phyloP scores from a whole-genome alignment of 2,797 vertebrate species.

The Syngnathus acus region DNA sequence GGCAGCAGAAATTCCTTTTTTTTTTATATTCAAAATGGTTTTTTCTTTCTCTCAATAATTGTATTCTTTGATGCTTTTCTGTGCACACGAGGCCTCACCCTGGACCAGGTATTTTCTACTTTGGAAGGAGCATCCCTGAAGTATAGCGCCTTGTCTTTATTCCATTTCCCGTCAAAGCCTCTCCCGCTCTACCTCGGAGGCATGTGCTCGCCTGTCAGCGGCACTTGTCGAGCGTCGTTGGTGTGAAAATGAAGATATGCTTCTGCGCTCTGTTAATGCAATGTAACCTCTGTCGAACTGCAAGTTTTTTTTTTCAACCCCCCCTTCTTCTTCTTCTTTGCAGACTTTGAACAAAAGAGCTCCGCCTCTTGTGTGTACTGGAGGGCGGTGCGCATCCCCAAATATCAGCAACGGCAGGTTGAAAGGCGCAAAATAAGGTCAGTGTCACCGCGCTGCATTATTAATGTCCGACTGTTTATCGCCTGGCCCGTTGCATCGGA shows the following conservation, averaged over 20 bases:
- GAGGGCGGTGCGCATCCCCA: constrained; percentile 66
- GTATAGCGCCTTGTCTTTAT: constrained; percentile 42
- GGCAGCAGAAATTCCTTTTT: no score
- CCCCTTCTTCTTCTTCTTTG: constrained; percentile 29
- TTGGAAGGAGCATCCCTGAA: constrained; percentile 30
- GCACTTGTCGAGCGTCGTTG: constrained; percentile 58
- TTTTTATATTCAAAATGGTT: background rate
- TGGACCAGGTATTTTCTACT: constrained; percentile 16
- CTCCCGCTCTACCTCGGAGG: constrained; percentile 66
- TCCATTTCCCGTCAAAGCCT: constrained; percentile 52
- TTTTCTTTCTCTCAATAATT: background rate
- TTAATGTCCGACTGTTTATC: constrained; percentile 73
- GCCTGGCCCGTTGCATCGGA: constrained; percentile 67
- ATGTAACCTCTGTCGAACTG: constrained; percentile 69
- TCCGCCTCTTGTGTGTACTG: constrained; percentile 62
- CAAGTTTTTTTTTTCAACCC: constrained; percentile 36
- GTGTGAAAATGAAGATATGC: constrained; percentile 59
- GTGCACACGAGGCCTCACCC: constrained; percentile 33
- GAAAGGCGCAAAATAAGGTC: constrained; percentile 79
- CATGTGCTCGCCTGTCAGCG: constrained; percentile 65
- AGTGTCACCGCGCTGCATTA: constrained; percentile 76
- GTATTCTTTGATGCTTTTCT: constrained; percentile 14
- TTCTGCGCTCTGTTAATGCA: constrained; percentile 56
- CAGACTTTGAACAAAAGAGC: constrained; percentile 64
- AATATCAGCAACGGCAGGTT: constrained; percentile 69